Conservation (phyloP, 2,888 invertebrate genomes). For the Phortica okadai region DNA sequence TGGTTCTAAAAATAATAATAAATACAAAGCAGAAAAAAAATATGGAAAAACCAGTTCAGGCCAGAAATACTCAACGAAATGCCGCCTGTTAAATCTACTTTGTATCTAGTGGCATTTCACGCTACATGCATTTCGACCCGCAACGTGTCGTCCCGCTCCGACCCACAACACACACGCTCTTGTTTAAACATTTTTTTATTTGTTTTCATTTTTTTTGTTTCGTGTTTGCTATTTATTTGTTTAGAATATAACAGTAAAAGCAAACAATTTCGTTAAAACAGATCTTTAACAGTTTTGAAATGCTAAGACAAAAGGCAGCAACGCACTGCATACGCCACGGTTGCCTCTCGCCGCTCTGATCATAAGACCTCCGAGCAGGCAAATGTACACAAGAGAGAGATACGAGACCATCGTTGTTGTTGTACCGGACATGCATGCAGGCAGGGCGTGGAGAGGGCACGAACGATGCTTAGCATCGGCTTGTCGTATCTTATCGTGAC, state of each 20-base stretch:
- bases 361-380: too few relatives aligned
- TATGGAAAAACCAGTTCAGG: not conserved
- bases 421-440: not conserved
- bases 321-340: not conserved
- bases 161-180: not conserved
- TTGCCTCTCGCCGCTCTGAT: too few relatives aligned
- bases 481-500: slow-evolving; percentile 61
- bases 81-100: not conserved
- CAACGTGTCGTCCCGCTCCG: too few relatives aligned
- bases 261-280: slow-evolving; percentile 13
- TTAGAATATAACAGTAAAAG: not conserved
- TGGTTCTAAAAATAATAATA: not conserved
- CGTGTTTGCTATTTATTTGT: not conserved
- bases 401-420: not conserved
- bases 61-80: not conserved
- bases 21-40: not conserved
- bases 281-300: not conserved
- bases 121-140: not conserved
- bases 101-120: not conserved
- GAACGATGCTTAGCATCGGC: not conserved
- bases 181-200: not conserved
- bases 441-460: not conserved
- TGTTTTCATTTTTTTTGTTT: not conserved
- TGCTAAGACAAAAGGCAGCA: not conserved
- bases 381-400: not conserved